A percentile compares a stretch with the other conserved stretches of the same genome.
Evolutionary conservation across 2,797 vertebrate genomes (phyloP).

Genomic region (Coreius guichenoti): DNA sequence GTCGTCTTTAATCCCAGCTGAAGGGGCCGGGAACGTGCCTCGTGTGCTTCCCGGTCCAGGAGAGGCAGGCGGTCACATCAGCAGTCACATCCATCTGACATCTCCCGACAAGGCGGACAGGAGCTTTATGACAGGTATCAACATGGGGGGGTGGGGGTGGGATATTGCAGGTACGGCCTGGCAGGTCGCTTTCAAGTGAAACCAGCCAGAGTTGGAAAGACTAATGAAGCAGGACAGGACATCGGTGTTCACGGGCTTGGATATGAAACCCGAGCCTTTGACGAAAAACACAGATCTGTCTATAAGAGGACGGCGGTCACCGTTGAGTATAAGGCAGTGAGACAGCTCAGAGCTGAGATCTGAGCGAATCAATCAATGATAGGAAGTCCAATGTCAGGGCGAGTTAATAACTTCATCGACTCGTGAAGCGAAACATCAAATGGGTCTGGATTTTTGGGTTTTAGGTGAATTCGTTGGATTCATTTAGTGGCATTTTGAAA

Average conservation of each 20-base stretch:
- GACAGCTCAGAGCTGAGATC: conserved; percentile 62
- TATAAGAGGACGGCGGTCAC: conserved; percentile 32
- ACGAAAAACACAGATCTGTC: conserved; percentile 45
- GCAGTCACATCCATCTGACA: conserved; percentile 91
- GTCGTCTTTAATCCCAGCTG: conserved; percentile 87
- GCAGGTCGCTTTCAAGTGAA: conserved; percentile 48
- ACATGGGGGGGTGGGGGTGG: conserved; percentile 56
- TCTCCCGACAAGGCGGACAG: conserved; percentile 77
- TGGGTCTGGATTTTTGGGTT: background rate
- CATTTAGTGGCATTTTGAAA: conserved; percentile 1
- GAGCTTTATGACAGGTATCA: conserved; percentile 81
- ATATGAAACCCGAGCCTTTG: conserved; percentile 41
- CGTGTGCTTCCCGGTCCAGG: conserved; percentile 57
- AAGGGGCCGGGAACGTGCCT: conserved; percentile 72
- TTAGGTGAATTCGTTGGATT: background rate
- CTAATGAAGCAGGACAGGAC: conserved; percentile 70
- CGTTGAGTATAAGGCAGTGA: conserved; percentile 59
- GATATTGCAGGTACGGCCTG: conserved; percentile 49
- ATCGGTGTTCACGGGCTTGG: conserved; percentile 43
- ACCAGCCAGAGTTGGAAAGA: conserved; percentile 46
- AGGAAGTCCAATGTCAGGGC: conserved; percentile 16
- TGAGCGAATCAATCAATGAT: conserved; percentile 18
- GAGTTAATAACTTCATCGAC: conserved; percentile 19
- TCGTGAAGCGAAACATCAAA: background rate
- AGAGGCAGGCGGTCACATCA: conserved; percentile 79